Conservation (phyloP, 1,140 invertebrate species). For the Eulimnadia texana region DNA sequence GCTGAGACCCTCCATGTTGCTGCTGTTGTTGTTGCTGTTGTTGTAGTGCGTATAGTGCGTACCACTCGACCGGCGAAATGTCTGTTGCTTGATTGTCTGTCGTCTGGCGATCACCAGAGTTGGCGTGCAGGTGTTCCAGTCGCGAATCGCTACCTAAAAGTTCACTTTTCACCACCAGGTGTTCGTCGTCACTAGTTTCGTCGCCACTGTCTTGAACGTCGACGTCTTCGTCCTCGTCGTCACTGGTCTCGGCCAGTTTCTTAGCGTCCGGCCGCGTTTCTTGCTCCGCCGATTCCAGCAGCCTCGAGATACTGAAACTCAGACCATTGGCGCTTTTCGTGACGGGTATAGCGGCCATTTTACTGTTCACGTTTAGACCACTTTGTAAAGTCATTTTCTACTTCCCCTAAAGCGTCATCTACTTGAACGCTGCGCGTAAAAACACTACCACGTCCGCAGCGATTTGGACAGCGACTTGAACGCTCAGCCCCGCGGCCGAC, state of each 20-base stretch:
- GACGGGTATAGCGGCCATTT: too few species aligned
- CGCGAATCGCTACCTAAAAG: constrained; percentile 13
- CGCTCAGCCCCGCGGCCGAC: neutral
- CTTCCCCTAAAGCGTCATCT: neutral
- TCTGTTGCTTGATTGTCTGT: neutral
- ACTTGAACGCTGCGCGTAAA: neutral
- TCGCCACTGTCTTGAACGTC: constrained; percentile 18
- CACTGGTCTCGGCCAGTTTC: neutral
- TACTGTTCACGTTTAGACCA: neutral
- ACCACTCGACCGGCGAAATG: constrained; percentile 1
- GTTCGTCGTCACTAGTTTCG: constrained; percentile 14
- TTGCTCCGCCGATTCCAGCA: constrained; percentile 26
- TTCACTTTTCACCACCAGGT: neutral
- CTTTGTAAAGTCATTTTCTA: neutral
- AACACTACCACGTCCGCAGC: neutral
- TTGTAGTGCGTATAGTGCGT: constrained; percentile 7
- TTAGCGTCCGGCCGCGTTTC: neutral
- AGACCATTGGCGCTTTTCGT: constrained; percentile 24
- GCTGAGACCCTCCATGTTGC: neutral
- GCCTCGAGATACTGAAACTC: constrained; percentile 37
- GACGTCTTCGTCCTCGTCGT: constrained; percentile 20
- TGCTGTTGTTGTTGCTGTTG: constrained; percentile 9
- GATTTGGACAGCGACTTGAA: neutral
- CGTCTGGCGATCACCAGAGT: constrained; percentile 19
- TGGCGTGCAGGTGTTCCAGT: constrained; percentile 20